Base-by-base conservation (phyloP, 2,888 invertebrate genomes). In the Nemotelus nigrinus region DNA sequence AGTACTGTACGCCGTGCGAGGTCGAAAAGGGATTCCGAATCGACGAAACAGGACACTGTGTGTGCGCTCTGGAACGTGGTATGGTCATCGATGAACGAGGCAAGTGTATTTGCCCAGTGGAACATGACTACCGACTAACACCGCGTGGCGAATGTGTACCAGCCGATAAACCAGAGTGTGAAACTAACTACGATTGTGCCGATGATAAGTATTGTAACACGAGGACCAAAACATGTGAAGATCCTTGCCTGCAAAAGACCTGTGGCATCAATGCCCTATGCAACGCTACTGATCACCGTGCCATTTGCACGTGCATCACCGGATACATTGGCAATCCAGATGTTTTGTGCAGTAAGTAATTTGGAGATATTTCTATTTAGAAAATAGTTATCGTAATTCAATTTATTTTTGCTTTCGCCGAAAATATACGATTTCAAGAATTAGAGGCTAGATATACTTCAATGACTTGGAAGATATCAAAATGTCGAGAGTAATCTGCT, bases 211-310 rank as follows among this genome's bases (percentile, higher is more conserved):
- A 91, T 84, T 96, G 96, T 84, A 92, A 94, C 81, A 86, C 86
- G 44, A 87, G 88, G 78, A 92, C 92, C 50, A 91, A 91, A 82
- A 91, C 91, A 44, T 96, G 96, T 84, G 91, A 93, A 77, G 92
- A 94, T 86, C 93, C 95, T n/a, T 96, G 96, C 85, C 87, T 87
- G 3, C 89, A 90, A 3, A 93, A 94, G 83, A 89, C 89, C 0
- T 96, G 96, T 83, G 94, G 94, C 41, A 88, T 90, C 1, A 92
- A 93, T 83, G 94, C 95, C 25, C 89, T 92, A 79, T 96, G 96
- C 84, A 93, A 93, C 82, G 92, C 93, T 5, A 90, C 92, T 7
- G 92, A 92, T 81, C 96, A 96, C 85, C 90, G 91, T 81, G 93
- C 93, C 2, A 89, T 91, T 72, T 96, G 96, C 85, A 91, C 92